phyloP scores from a whole-genome alignment of 92 coral and sea anemone species.

The Parazoanthus swiftii region DNA sequence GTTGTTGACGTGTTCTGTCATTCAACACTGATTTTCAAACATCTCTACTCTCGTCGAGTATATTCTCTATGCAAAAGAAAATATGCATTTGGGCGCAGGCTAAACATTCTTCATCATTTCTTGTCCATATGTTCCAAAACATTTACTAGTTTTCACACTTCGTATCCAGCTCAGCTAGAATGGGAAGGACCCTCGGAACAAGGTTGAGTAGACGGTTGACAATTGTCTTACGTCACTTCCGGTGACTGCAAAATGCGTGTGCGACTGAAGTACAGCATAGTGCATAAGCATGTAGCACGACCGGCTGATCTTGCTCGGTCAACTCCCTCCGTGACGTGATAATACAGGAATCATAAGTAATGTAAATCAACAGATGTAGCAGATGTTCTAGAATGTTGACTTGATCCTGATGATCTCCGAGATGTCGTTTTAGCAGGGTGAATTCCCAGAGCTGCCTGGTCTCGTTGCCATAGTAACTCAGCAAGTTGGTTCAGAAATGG shows the following conservation, averaged over 20 bases:
- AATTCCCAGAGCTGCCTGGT: constrained; percentile 55
- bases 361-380: constrained; percentile 42
- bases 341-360: not conserved
- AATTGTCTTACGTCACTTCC: not conserved
- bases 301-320: not conserved
- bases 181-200: no score
- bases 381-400: constrained; percentile 59
- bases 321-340: not conserved
- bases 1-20: no score
- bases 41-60: no score
- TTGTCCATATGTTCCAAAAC: no score
- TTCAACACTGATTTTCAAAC: no score
- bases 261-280: not conserved
- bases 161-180: no score
- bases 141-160: no score
- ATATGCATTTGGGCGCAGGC: no score
- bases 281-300: not conserved
- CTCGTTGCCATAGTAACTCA: constrained; percentile 90
- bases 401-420: constrained; percentile 73
- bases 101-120: no score
- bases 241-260: not conserved
- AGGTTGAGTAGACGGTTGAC: no score
- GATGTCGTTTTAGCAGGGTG: constrained; percentile 39
- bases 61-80: no score
- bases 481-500: constrained; percentile 84